Base-by-base conservation (phyloP, 1,140 invertebrate genomes). In the Brachystomella parvula region DNA sequence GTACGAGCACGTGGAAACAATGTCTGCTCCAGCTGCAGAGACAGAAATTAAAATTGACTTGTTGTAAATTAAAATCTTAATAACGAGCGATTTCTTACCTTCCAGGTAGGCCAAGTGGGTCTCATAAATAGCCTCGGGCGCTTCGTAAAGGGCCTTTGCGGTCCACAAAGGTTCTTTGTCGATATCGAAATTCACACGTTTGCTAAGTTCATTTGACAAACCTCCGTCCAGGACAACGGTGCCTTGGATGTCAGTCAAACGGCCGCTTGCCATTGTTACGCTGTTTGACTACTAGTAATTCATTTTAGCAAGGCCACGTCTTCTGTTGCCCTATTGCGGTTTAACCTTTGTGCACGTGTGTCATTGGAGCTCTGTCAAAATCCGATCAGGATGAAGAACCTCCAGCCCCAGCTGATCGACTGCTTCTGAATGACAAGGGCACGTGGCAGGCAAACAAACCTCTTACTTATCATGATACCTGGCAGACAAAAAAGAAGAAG, bases 1-100 rank as follows among this genome's bases (percentile, higher is more conserved):
- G 76, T 96, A 96, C 1, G 90, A 93, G 66, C 88, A 89, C 3
- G 90, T 93, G 68, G 88, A 83, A 53, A 95, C 86, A 31, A 94
- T 80, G 75, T 94, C 85, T 19, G 90, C 86, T 1, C 92, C 92
- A 74, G 87, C 89, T 85, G 80, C 47, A 12, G 29, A 61, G 33
- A 66, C 30, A 24, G 56, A 30, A 39, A 65, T 57, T 12, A 49
- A 30, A n/a, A 21, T 61, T 24, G 35, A 44, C 61, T 33, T 30
- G 24, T 32, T 44, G 21, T 31, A 24, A 26, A 63, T 9, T n/a
- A n/a, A n/a, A n/a, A n/a, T n/a, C n/a, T n/a, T n/a, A 56, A 9
- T 17, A 6, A 2, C 12, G 2, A 19, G 30, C 21, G 49, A 15
- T 60, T 67, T 28, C 29, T 70, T 72, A 82, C 81, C 80, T 76